Percentiles rank a stretch among this genome's conserved stretches.
These are phyloP conservation scores for Harpagifer antarcticus DNA, from an alignment of 2,797 vertebrate species.

Conservation along the genomic window DNA sequence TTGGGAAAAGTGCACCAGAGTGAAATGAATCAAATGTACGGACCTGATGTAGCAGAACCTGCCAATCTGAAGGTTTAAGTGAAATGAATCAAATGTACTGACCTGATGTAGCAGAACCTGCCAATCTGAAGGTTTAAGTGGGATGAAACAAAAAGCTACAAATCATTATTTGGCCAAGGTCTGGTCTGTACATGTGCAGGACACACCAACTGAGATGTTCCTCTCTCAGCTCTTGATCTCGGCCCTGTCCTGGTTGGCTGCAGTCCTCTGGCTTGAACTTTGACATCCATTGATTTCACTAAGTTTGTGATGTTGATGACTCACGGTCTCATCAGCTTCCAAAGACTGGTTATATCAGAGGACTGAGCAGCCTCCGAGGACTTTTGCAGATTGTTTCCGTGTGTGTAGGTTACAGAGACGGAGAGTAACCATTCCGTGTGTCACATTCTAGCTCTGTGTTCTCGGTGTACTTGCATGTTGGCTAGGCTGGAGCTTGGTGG, in stretches of 20 bases:
- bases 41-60: slow-evolving; percentile 11
- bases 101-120: slow-evolving; percentile 11
- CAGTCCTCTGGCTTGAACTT: slow-evolving; percentile 63
- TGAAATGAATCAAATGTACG: slow-evolving; percentile 21
- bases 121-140: slow-evolving; percentile 23
- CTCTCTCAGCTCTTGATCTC: slow-evolving; percentile 60
- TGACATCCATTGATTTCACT: slow-evolving; percentile 25
- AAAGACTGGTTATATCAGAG: slow-evolving; percentile 63
- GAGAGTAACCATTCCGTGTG: slow-evolving; percentile 36
- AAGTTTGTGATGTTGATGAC: slow-evolving; percentile 13
- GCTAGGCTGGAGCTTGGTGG: slow-evolving; percentile 53
- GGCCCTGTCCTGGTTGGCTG: slow-evolving; percentile 73
- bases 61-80: slow-evolving; percentile 17
- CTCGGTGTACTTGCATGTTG: slow-evolving; percentile 72
- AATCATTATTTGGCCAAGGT: slow-evolving; percentile 63
- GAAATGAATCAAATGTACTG: slow-evolving; percentile 28
- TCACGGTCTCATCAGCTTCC: slow-evolving; percentile 18
- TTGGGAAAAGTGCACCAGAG: slow-evolving; percentile 15
- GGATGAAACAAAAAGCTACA: slow-evolving; percentile 42
- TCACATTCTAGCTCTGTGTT: slow-evolving; percentile 50
- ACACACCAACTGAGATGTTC: slow-evolving; percentile 59
- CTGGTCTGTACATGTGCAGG: slow-evolving; percentile 62
- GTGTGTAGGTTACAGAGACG: slow-evolving; percentile 41
- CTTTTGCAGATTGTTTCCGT: slow-evolving; percentile 56
- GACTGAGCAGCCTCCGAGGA: slow-evolving; percentile 72